phyloP scores from a whole-genome alignment of 2,888 invertebrate genomes.

The Lycophotia porphyrea region DNA sequence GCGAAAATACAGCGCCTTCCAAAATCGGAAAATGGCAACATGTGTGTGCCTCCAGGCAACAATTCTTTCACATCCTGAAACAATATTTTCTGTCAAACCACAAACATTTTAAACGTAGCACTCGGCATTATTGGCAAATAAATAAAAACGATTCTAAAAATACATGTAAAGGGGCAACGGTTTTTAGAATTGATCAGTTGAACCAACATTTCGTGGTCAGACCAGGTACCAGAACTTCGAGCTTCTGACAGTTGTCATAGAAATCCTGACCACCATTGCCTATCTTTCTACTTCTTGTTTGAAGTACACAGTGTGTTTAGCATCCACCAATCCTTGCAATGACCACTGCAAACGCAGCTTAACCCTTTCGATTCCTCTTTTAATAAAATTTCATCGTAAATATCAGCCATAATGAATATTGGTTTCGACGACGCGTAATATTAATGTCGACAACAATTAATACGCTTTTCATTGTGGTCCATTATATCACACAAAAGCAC shows the following conservation, averaged over 20 bases:
- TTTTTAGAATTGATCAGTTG: background rate
- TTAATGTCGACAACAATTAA: constrained; percentile 25
- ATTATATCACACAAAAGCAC: constrained; percentile 8
- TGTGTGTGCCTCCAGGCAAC: background rate
- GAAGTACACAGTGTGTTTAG: too few species aligned
- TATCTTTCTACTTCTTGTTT: background rate
- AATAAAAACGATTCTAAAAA: background rate
- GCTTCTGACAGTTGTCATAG: background rate
- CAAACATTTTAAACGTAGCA: background rate
- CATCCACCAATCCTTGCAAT: background rate
- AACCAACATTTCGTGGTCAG: background rate
- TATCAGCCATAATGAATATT: background rate
- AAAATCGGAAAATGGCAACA: background rate
- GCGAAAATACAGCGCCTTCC: background rate
- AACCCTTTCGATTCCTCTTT: background rate
- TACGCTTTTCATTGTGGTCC: background rate
- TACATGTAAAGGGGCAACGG: background rate
- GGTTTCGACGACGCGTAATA: background rate
- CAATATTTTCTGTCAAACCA: background rate
- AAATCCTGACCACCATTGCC: background rate
- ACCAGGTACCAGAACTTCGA: background rate
- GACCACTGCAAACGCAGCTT: background rate
- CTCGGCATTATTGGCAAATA: background rate
- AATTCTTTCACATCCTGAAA: constrained; percentile 4
- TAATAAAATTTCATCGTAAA: background rate